Conservation (phyloP, 2,113 vertebrate species). For the Syngnathus typhle region DNA sequence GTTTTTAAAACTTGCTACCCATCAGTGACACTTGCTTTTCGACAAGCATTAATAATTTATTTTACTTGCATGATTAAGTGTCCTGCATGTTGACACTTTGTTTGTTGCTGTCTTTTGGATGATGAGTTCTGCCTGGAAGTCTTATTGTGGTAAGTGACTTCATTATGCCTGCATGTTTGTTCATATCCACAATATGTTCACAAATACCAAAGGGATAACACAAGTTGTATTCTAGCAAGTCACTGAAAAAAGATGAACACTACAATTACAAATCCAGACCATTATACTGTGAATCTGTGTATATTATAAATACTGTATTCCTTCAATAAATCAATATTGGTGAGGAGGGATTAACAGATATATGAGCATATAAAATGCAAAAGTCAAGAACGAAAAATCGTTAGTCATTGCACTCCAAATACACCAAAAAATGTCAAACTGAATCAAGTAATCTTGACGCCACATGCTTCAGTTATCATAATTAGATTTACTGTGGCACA, state of each 20-base stretch:
- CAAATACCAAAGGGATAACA: background rate
- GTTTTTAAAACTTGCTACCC: conserved; percentile 6
- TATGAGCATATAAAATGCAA: no score
- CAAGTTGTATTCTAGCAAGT: background rate
- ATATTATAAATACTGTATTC: background rate
- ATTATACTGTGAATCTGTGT: background rate
- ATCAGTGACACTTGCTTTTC: conserved; percentile 12
- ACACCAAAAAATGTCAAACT: background rate
- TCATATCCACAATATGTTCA: background rate
- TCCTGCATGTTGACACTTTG: conserved; percentile 53
- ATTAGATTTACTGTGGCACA: background rate
- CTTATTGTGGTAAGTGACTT: conserved; percentile 42
- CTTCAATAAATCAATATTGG: background rate
- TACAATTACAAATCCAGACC: background rate
- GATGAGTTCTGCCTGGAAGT: conserved; percentile 36
- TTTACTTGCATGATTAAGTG: conserved; percentile 36
- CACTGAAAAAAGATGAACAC: background rate
- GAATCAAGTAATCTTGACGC: background rate
- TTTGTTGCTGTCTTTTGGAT: conserved; percentile 59
- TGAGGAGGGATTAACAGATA: background rate
- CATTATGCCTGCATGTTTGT: background rate
- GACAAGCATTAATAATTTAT: background rate
- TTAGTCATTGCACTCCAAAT: background rate
- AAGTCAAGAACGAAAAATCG: background rate
- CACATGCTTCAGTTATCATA: background rate